A percentile compares a stretch with the other conserved stretches of the same genome.
phyloP scores from a whole-genome alignment of 2,888 invertebrate genomes.

The Teleiodes luculella region DNA sequence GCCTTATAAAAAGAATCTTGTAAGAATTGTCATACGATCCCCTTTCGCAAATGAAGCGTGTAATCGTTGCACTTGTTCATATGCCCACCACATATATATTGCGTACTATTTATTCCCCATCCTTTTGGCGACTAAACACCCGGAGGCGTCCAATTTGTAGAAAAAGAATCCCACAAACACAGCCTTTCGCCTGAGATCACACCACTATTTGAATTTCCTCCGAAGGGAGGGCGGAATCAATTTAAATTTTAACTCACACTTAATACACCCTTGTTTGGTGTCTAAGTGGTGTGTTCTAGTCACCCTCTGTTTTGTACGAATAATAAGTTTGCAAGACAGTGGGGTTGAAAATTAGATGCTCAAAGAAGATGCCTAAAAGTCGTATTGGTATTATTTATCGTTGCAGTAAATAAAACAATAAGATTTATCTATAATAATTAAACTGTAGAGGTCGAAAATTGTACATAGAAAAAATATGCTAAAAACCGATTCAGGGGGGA shows the following conservation, averaged over 20 bases:
- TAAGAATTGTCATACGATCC: background rate
- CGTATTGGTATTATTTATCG: constrained; percentile 16
- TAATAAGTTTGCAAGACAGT: constrained; percentile 74
- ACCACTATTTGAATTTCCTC: constrained; percentile 76
- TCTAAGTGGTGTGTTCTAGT: constrained; percentile 77
- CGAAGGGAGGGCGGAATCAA: constrained; percentile 72
- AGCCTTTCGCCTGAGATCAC: constrained; percentile 71
- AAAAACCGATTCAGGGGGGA: too few relatives aligned
- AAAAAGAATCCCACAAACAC: constrained; percentile 74
- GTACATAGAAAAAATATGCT: too few relatives aligned
- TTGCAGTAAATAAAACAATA: background rate
- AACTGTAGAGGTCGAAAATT: too few relatives aligned
- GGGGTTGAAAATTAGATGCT: constrained; percentile 45
- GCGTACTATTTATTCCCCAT: constrained; percentile 39
- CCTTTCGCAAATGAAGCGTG: constrained; percentile 56
- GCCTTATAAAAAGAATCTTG: background rate
- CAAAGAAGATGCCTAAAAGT: constrained; percentile 9
- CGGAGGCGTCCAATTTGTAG: constrained; percentile 74
- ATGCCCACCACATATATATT: constrained; percentile 36
- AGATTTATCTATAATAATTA: too few relatives aligned
- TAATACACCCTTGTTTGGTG: constrained; percentile 79
- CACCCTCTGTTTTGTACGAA: constrained; percentile 73
- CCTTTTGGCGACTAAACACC: constrained; percentile 65
- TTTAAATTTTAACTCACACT: constrained; percentile 79
- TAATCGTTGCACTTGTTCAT: constrained; percentile 47